Evolutionary conservation across 2,888 invertebrate species (phyloP), one percentile per base, ranked within the genome.

Genomic region (Lasioglossum marginatum): DNA sequence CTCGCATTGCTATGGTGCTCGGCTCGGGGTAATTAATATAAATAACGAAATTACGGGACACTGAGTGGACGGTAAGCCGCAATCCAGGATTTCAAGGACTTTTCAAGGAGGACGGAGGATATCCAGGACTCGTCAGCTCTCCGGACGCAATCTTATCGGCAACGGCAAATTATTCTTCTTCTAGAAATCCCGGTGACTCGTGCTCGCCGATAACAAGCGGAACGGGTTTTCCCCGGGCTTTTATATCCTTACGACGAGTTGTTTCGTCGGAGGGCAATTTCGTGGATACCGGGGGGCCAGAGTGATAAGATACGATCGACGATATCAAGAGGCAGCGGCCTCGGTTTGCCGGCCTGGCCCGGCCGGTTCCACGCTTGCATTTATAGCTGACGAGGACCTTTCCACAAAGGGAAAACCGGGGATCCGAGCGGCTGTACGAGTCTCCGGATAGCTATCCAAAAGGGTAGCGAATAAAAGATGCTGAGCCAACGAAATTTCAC

Each of bases 261-360:
- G 86, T 87, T 86, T 87, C 86, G 86, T 68, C 68, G 43, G 63
- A 77, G 70, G 71, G 83, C 74, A 86, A 87, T 87, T 79, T 48
- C 77, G 40, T 71, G 80, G 80, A 72, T 77, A 81, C 79, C 68
- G 23, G 23, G 43, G 76, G 52, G 68, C 68, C 75, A 45, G n/a
- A 14, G 66, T 57, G 87, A 87, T 87, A 87, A 86, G 83, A 87
- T 87, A 77, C 78, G 70, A 37, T 48, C 45, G 37, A 23, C 66
- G 83, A 87, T 87, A 87, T 68, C 83, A n/a, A 34, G 66, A 52
- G 77, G 78, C 78, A 70, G 48, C 71, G 43, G 34, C 73, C 72
- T 66, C 40, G 70, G 79, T 27, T 52, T n/a, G 23, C n/a, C 52
- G 19, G 8, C 10, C 2, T 40, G 77, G 52, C 34, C 14, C 34